Base-by-base conservation (phyloP, 2,113 vertebrate species). In the Gobio gobio region DNA sequence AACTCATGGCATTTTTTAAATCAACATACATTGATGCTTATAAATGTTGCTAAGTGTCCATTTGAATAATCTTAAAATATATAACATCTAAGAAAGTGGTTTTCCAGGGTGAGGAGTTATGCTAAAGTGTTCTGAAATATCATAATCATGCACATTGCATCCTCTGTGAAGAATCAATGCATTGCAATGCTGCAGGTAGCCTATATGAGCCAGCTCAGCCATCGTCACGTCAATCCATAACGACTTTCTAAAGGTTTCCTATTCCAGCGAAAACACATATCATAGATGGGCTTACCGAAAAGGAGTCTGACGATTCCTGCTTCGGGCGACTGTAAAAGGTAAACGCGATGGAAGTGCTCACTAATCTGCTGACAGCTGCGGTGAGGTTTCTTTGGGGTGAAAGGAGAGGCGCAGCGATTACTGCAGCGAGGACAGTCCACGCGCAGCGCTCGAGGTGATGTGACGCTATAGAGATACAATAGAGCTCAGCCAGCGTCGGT, bases 361-460 rank as follows among this genome's bases (percentile, higher is more conserved):
- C 61, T 85, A 20, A 54, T 80, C 58, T 74, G 49, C 75, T 76
- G 70, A 77, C 84, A 70, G n/a, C 77, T 78, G 84, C 83, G 83
- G 54, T 86, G 61, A 75, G 45, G 26, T 47, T 49, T 83, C 77
- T 61, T 54, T 49, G 40, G 58, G 86, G 83, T 59, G 76, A 86
- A 89, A 89, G 85, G 73, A 40, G 70, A 87, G 79, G 90, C 87
- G 87, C 61, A 82, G 84, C 85, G 83, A 86, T 89, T 81, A 85
- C 86, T 86, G 91, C 54, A 91, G 92, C 88, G 88, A 88, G 85
- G 78, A 84, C 75, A 51, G 83, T 83, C 26, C 82, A 78, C 73
- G 87, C 86, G 82, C 85, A 89, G 85, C 90, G 93, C 84, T 87
- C 89, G 86, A 78, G 64, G 83, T 83, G 83, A 83, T 79, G 80